Evolutionary conservation across 2,888 invertebrate genomes (phyloP), one percentile per base, ranked within the genome.

Genomic region (Chaetogeoica ovagalla): DNA sequence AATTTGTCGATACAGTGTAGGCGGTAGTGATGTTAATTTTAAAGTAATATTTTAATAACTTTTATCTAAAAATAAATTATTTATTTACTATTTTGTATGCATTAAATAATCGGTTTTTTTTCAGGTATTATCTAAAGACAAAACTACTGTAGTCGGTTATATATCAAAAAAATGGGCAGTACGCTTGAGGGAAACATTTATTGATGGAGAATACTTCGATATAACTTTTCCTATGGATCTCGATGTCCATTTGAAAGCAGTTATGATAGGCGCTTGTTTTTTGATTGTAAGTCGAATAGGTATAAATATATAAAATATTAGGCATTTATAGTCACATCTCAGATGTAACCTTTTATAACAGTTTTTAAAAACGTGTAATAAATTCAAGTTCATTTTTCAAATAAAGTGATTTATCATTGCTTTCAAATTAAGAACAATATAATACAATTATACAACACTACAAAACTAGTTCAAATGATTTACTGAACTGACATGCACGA

Each of bases 151-250:
- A 87, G 92, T 96, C 81, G 97, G 97, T 2, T 91, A 91, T 86
- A 96, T 97, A 84, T 92, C 93, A 0, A 96, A 96, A 86, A 93
- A 94, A 85, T 96, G 96, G 95, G 90, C 93, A 0, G 96, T 96
- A 0, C 84, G 95, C 69, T 88, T 91, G 1, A 90, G 93, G 81
- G 96, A 96, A 87, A 87, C 90, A 82, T 95, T 95, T 86, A 94
- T 95, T 0, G 94, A 95, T 87, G 89, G 94, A 0, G 95, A 96
- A 86, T 91, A 92, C 86, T 97, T 96, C 86, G 95, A 95, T 39
- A 92, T 97, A 82, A 90, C 91, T n/a, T 97, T 97, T 86, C 97
- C 97, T 0, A 88, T 93, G 89, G 95, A 96, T 86, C 88, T 97
- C 85, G 95, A 96, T 85, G 93, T 93, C 66, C 90, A 91, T 86